Percentiles rank a stretch among this genome's conserved stretches.
These are phyloP conservation scores for Benthosema pterotum DNA, from an alignment of 2,797 vertebrate species.

Conservation along the genomic window DNA sequence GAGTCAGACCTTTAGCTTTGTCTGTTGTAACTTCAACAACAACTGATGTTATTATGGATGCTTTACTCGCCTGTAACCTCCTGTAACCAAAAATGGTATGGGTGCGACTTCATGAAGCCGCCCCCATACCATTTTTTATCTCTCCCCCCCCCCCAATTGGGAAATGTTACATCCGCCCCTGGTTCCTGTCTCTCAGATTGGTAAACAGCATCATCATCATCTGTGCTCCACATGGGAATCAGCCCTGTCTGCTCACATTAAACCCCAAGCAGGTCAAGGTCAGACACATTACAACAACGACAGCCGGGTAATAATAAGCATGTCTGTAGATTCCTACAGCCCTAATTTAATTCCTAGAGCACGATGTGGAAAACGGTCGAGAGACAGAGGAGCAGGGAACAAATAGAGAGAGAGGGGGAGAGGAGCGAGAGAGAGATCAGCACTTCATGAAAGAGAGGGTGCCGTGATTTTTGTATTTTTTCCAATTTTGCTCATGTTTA, in stretches of 20 bases:
- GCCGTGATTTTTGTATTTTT: no score
- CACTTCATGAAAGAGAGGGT: no score
- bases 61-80: no score
- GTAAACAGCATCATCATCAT: conserved; percentile 67
- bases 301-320: conserved; percentile 71
- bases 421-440: not conserved
- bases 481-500: no score
- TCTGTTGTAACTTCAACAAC: no score
- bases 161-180: no score
- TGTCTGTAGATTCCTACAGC: conserved; percentile 71
- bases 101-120: no score
- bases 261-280: conserved; percentile 80
- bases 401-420: conserved; percentile 24
- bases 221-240: conserved; percentile 74
- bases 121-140: no score
- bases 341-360: conserved; percentile 74
- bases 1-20: no score
- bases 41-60: no score
- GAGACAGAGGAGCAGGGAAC: conserved; percentile 33
- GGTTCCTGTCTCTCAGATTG: conserved; percentile 65
- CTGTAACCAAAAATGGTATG: no score
- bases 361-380: conserved; percentile 45
- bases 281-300: conserved; percentile 75
- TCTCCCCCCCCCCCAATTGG: no score
- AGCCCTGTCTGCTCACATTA: conserved; percentile 69